These are phyloP conservation scores for Notodonta dromedarius DNA, from an alignment of 2,888 invertebrate genomes.

Conservation along the genomic window DNA sequence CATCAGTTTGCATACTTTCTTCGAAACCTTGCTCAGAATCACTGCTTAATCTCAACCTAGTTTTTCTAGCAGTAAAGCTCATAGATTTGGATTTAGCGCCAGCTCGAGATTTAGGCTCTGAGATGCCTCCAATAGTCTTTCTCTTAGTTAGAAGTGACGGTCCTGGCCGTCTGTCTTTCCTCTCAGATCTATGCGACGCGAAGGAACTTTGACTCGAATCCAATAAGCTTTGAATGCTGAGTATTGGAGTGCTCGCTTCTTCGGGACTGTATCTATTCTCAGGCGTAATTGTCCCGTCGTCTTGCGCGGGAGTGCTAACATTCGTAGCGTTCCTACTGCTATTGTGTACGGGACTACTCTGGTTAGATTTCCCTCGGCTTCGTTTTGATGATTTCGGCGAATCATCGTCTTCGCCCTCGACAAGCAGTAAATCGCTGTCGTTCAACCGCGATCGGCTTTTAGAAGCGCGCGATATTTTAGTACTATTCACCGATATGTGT, in stretches of 20 bases:
- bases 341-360: conserved; percentile 1
- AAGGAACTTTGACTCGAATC: conserved; percentile 53
- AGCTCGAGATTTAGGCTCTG: conserved; percentile 37
- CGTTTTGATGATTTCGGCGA: conserved; percentile 52
- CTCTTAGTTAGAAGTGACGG: conserved; percentile 35
- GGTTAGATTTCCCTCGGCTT: conserved; percentile 27
- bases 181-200: conserved; percentile 28
- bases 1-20: conserved; percentile 35
- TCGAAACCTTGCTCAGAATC: conserved; percentile 44
- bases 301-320: conserved; percentile 12
- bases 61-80: conserved; percentile 36
- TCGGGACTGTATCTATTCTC: conserved; percentile 57
- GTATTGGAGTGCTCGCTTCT: conserved; percentile 63
- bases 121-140: conserved; percentile 53
- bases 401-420: conserved; percentile 44
- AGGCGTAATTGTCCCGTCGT: conserved; percentile 57
- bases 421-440: conserved; percentile 54
- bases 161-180: conserved; percentile 24
- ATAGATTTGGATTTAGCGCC: conserved; percentile 51
- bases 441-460: conserved; percentile 58
- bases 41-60: conserved; percentile 40
- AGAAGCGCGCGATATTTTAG: conserved; percentile 50
- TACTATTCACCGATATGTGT: conserved; percentile 51
- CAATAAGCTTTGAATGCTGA: conserved; percentile 65
- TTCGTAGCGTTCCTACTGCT: conserved; percentile 6